Percentiles rank a stretch among this genome's conserved stretches.
phyloP scores from a whole-genome alignment of 2,113 vertebrate genomes.

The Solea solea region DNA sequence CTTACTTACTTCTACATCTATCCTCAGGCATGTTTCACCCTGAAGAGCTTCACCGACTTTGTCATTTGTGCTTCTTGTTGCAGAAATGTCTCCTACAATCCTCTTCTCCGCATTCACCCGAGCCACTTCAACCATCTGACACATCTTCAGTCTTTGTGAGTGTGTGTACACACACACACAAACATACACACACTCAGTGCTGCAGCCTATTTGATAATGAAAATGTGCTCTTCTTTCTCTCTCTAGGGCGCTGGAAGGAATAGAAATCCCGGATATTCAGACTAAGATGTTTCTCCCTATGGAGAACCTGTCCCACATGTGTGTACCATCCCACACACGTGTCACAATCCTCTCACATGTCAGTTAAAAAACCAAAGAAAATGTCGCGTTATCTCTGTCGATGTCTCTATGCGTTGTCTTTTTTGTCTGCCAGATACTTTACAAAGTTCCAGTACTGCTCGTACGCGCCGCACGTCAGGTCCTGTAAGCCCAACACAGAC shows the following conservation, averaged over 20 bases:
- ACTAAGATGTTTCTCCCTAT: constrained; percentile 82
- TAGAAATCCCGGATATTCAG: constrained; percentile 83
- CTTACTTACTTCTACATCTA: neutral
- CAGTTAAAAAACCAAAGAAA: no score
- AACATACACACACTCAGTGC: neutral
- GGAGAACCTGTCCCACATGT: constrained; percentile 86
- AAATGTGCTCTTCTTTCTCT: constrained; percentile 59
- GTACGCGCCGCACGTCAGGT: constrained; percentile 83
- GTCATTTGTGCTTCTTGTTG: constrained; percentile 44
- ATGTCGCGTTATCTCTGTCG: neutral
- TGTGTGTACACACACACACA: constrained; percentile 18
- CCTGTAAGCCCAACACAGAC: constrained; percentile 86
- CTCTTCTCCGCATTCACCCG: constrained; percentile 75
- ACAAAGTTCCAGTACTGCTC: constrained; percentile 88
- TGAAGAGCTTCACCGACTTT: neutral
- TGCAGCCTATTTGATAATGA: neutral
- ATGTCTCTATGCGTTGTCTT: neutral
- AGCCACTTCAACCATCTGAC: constrained; percentile 77
- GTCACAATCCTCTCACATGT: neutral
- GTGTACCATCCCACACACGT: constrained; percentile 42
- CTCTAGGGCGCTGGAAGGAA: constrained; percentile 82
- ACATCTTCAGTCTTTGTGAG: constrained; percentile 86
- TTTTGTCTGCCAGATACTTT: constrained; percentile 80
- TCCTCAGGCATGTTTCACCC: neutral
- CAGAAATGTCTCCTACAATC: constrained; percentile 87